Percentiles rank a stretch among this genome's conserved stretches.
phyloP scores from a whole-genome alignment of 1,140 invertebrate species.

The Pristionchus pacificus region DNA sequence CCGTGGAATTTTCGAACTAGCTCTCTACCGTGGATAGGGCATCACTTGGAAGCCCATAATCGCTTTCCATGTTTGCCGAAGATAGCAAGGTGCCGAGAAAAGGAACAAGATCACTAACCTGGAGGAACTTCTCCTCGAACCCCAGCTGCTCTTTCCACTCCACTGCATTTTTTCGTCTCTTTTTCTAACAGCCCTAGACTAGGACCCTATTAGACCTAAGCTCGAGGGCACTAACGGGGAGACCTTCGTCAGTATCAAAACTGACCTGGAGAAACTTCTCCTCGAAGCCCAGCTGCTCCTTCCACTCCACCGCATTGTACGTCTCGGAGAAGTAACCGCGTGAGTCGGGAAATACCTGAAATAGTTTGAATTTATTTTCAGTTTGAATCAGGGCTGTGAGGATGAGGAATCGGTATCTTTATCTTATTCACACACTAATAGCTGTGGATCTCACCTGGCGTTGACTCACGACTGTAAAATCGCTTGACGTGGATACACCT shows the following conservation, averaged over 20 bases:
- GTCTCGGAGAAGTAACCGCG: constrained; percentile 54
- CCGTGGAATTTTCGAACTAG: no score
- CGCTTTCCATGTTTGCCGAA: no score
- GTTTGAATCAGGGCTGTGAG: not conserved
- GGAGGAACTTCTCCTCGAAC: constrained; percentile 48
- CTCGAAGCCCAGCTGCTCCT: constrained; percentile 38
- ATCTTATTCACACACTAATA: not conserved
- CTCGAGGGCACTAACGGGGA: no score
- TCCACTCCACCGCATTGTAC: constrained; percentile 54
- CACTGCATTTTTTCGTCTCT: no score
- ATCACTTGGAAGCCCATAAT: no score
- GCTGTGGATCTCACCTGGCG: not conserved
- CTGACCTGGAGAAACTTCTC: constrained; percentile 49
- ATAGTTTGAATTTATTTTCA: not conserved
- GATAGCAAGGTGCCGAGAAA: no score
- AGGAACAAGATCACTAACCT: no score
- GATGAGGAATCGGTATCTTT: not conserved
- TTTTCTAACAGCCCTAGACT: no score
- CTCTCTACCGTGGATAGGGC: no score
- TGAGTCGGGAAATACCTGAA: constrained; percentile 52
- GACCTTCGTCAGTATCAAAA: constrained; percentile 2
- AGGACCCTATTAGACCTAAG: no score
- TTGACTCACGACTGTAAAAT: no score
- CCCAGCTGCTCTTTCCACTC: constrained; percentile 46
- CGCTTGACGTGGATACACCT: no score